Evolutionary conservation across 2,113 vertebrate genomes (phyloP).

Genomic region (Psettodes erumei): DNA sequence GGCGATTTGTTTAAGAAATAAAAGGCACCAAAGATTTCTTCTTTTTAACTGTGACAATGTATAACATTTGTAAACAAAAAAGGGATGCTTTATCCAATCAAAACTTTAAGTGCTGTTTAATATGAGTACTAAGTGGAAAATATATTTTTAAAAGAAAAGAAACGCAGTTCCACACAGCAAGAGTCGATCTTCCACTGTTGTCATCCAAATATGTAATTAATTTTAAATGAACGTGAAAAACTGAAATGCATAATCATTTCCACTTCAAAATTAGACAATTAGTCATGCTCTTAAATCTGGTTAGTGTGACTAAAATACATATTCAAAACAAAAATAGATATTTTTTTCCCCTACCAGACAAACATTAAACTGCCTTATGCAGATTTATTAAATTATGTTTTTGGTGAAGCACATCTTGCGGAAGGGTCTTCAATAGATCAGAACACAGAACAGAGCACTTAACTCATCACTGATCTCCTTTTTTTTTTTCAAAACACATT

Average conservation of each 20-base stretch:
- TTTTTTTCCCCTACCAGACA: conserved; percentile 3
- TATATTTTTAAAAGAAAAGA: not conserved
- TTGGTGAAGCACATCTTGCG: not conserved
- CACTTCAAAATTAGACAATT: conserved; percentile 53
- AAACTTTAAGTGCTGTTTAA: conserved; percentile 23
- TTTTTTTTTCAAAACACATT: not conserved
- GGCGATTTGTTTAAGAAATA: not conserved
- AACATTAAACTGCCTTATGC: conserved; percentile 25
- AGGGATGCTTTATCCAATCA: conserved; percentile 20
- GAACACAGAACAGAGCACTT: not conserved
- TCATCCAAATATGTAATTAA: conserved; percentile 52
- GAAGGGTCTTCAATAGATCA: conserved; percentile 1
- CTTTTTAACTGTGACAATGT: not conserved
- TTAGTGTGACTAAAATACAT: conserved; percentile 52
- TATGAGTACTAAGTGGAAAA: conserved; percentile 4
- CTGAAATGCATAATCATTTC: conserved; percentile 48
- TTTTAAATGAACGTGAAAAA: conserved; percentile 55
- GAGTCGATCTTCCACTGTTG: conserved; percentile 32
- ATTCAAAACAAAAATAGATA: conserved; percentile 30
- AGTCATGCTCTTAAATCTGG: conserved; percentile 56
- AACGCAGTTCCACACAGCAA: conserved; percentile 11
- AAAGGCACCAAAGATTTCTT: not conserved
- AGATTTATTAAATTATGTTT: conserved; percentile 11
- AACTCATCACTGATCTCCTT: not conserved
- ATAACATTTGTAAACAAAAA: not conserved